Base-by-base conservation (phyloP, 1,140 invertebrate genomes). In the Diorhabda carinulata region DNA sequence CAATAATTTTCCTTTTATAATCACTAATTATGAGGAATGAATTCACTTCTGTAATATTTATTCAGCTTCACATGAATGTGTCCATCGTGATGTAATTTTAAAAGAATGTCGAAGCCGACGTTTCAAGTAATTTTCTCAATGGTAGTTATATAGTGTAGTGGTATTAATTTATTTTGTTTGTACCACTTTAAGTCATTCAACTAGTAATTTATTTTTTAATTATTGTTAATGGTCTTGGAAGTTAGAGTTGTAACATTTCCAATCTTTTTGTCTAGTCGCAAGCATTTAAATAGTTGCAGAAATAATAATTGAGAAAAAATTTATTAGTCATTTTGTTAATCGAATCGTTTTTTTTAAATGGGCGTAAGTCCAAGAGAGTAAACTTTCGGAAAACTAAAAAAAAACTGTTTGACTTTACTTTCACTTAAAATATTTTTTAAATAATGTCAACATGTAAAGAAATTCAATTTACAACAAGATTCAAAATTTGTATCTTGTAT, bases 121-220 rank as follows among this genome's bases (percentile, higher is more conserved):
- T 52, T 52, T 52, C 47, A n/a, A 52, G 47, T 52, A 52, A 52
- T 52, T 52, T 52, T 52, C 47, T 52, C 47, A 52, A 52, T 52
- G 47, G 47, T n/a, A 52, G 47, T 25, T 25, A 52, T 52, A 52
- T 52, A 52, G 47, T 52, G 47, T 52, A 52, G 6, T 52, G 47
- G 47, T 8, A 52, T 52, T 52, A 52, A 52, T 52, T 52, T 52
- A 52, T 52, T 52, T 52, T 52, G 47, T 52, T 52, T 52, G 47
- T 52, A 52, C 47, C 47, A 52, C 47, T 52, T 52, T 6, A 52
- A 52, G 47, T 4, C 47, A 52, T 52, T 52, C 47, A 52, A 52
- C 6, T n/a, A 52, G 47, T 52, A 52, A 52, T 52, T 52, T 6
- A 52, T 6, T 52, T 52, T 52, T 52, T 52, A 52, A 52, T 52